Conservation (phyloP, 1,140 invertebrate species). For the Drosophila guanche region DNA sequence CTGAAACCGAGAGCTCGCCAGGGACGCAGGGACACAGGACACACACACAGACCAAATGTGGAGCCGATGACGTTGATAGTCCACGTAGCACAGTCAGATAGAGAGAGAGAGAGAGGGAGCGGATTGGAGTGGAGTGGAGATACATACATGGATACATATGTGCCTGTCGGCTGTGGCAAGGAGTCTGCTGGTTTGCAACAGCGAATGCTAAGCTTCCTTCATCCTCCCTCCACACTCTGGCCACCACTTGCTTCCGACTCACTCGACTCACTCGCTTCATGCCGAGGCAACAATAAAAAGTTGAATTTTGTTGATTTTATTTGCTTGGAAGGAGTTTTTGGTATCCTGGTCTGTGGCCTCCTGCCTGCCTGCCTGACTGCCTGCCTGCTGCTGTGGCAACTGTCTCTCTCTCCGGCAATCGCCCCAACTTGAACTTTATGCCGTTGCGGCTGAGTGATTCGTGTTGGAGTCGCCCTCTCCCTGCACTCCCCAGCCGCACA, state of each 20-base stretch:
- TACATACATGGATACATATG: constrained; percentile 27
- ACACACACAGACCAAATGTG: constrained; percentile 50
- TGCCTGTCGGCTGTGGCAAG: constrained; percentile 13
- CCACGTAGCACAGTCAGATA: constrained; percentile 54
- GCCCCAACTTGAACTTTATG: constrained; percentile 77
- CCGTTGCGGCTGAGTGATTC: constrained; percentile 76
- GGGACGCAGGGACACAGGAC: constrained; percentile 30
- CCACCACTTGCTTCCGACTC: constrained; percentile 33
- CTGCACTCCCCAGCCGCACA: constrained; percentile 15
- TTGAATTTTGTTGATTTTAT: constrained; percentile 80
- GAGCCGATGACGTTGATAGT: constrained; percentile 74
- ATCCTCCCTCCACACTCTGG: background rate
- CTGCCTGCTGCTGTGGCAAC: constrained; percentile 46
- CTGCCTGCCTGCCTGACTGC: background rate
- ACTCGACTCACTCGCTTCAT: constrained; percentile 15
- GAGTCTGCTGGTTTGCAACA: constrained; percentile 21
- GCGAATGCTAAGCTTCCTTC: constrained; percentile 16
- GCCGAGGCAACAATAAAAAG: constrained; percentile 74
- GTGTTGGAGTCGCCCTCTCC: constrained; percentile 25
- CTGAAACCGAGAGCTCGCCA: constrained; percentile 36
- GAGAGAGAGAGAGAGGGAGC: background rate
- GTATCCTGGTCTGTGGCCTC: constrained; percentile 28
- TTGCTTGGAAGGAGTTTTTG: constrained; percentile 47
- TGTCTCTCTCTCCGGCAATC: constrained; percentile 60
- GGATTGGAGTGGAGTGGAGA: constrained; percentile 2